A percentile compares a stretch with the other conserved stretches of the same genome.
phyloP scores from a whole-genome alignment of 2,888 invertebrate species.

The Eucriotettix oculatus region DNA sequence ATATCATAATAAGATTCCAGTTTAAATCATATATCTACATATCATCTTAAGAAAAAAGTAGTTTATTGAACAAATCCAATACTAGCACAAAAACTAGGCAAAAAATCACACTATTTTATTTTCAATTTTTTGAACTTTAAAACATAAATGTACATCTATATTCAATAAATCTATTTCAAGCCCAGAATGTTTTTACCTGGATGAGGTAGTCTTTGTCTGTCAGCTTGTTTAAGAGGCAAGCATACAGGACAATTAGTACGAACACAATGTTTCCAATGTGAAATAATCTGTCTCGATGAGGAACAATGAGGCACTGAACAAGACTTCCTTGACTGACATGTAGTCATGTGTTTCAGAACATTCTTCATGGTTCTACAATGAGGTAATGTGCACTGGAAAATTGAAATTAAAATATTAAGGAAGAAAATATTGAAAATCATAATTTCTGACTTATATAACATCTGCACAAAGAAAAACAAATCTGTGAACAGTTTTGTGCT shows the following conservation, averaged over 20 bases:
- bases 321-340: constrained; percentile 82
- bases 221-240: constrained; percentile 87
- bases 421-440: neutral
- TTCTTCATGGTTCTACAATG: constrained; percentile 99
- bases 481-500: too few relatives aligned
- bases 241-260: constrained; percentile 95
- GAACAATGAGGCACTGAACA: constrained; percentile 94
- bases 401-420: neutral
- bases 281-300: constrained; percentile 94
- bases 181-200: constrained; percentile 25
- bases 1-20: too few relatives aligned
- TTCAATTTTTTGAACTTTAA: too few relatives aligned
- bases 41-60: too few relatives aligned
- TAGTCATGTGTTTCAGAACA: constrained; percentile 95
- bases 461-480: neutral
- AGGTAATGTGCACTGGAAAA: constrained; percentile 61
- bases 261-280: constrained; percentile 97
- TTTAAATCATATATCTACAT: too few relatives aligned
- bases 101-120: too few relatives aligned
- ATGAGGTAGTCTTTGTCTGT: constrained; percentile 46
- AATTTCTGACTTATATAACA: neutral
- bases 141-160: too few relatives aligned
- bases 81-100: too few relatives aligned
- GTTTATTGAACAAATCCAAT: too few relatives aligned
- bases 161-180: neutral